A percentile compares a stretch with the other conserved stretches of the same genome.
These are phyloP conservation scores for Chrysolophus pictus DNA, from an alignment of 2,797 vertebrate species.

Conservation along the genomic window DNA sequence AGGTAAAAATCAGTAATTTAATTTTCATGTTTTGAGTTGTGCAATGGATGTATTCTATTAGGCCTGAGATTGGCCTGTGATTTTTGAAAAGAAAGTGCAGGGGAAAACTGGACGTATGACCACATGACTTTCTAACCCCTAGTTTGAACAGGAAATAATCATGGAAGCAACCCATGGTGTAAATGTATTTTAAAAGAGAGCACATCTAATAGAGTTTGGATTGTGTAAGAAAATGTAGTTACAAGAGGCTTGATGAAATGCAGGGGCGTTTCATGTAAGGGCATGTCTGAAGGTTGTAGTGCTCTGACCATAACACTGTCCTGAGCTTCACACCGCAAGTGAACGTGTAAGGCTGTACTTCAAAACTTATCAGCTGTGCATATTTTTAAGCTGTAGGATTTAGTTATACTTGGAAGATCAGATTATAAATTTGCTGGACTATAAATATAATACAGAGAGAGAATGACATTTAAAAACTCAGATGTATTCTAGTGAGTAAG, in stretches of 20 bases:
- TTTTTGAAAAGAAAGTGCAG: not conserved
- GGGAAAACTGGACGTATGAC: not conserved
- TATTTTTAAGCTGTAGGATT: not conserved
- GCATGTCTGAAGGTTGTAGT: not conserved
- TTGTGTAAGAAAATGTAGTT: not conserved
- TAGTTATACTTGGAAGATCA: not conserved
- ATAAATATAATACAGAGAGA: not conserved
- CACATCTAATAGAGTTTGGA: not conserved
- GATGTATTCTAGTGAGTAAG: not conserved
- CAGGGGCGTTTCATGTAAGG: not conserved
- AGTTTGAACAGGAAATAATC: not conserved
- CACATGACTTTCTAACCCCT: not conserved
- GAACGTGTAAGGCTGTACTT: not conserved
- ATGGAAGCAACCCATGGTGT: not conserved
- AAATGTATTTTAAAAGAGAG: not conserved
- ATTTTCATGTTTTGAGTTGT: not conserved
- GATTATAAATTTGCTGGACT: not conserved
- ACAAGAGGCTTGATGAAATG: not conserved
- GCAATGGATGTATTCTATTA: not conserved
- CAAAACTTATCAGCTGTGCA: not conserved
- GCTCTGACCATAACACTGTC: not conserved
- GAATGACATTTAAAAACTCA: not conserved
- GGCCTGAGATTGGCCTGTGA: not conserved
- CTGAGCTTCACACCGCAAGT: not conserved
- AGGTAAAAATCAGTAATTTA: not conserved